A percentile compares a stretch with the other conserved stretches of the same genome.
phyloP scores from a whole-genome alignment of 1,140 invertebrate genomes.

The Cryptotermes secundus region DNA sequence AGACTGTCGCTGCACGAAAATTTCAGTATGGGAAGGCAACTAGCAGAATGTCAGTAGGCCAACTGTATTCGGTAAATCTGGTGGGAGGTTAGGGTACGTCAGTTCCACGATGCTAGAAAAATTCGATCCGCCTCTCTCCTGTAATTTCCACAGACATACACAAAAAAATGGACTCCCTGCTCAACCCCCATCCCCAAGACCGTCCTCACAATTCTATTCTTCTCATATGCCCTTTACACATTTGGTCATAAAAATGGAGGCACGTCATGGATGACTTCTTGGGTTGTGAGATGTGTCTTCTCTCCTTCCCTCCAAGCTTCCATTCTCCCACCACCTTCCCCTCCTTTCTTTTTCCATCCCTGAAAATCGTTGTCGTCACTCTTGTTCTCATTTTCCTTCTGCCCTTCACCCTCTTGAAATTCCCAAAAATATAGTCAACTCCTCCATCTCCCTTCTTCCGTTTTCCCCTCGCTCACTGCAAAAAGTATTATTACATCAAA shows the following conservation, averaged over 20 bases:
- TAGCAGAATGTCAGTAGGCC: background rate
- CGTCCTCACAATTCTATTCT: background rate
- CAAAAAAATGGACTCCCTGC: background rate
- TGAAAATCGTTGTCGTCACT: slow-evolving; percentile 20
- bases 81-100: background rate
- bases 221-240: slow-evolving; percentile 8
- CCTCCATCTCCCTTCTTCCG: background rate
- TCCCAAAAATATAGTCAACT: background rate
- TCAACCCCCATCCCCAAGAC: background rate
- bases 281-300: background rate
- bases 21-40: background rate
- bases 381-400: background rate
- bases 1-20: background rate
- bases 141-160: background rate
- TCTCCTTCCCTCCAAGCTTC: background rate
- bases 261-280: slow-evolving; percentile 21
- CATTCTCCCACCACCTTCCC: background rate
- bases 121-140: background rate
- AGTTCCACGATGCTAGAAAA: background rate
- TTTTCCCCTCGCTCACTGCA: background rate
- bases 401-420: background rate
- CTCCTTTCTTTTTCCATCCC: background rate
- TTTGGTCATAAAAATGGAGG: slow-evolving; percentile 14
- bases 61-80: background rate
- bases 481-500: background rate